A percentile compares a stretch with the other conserved stretches of the same genome.
These are phyloP conservation scores for Nesogale talazaci DNA, from an alignment of 2,113 vertebrate species.

Conservation along the genomic window DNA sequence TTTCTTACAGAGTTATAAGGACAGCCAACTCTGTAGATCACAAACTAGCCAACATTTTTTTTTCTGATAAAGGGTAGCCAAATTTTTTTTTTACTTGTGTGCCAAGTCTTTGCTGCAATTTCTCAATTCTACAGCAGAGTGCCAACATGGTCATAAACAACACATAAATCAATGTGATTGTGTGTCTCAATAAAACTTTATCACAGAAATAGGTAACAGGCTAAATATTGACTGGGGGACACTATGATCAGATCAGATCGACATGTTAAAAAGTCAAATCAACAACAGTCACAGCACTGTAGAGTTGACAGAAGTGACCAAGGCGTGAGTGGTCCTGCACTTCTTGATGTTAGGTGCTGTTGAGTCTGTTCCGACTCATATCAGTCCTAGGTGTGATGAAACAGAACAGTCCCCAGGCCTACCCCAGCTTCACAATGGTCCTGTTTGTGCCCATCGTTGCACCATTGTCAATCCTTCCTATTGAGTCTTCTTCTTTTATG, in stretches of 20 bases:
- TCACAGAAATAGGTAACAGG: not conserved
- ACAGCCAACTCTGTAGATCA: not conserved
- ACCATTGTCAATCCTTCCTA: too few species aligned
- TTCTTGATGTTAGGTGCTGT: too few species aligned
- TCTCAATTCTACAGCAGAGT: not conserved
- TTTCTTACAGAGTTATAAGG: not conserved
- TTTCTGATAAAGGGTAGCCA: not conserved
- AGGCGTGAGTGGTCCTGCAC: not conserved
- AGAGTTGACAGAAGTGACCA: not conserved
- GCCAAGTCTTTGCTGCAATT: not conserved
- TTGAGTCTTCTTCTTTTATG: too few species aligned
- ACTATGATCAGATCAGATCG: not conserved
- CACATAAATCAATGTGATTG: not conserved
- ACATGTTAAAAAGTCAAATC: not conserved
- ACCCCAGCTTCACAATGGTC: too few species aligned
- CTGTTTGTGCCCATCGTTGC: too few species aligned
- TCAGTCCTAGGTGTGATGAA: too few species aligned
- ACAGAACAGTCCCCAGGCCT: too few species aligned
- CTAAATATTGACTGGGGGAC: not conserved
- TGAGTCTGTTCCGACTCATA: too few species aligned
- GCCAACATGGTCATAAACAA: not conserved
- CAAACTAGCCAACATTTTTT: not conserved
- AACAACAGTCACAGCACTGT: not conserved
- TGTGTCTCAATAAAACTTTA: not conserved
- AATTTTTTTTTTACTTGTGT: not conserved